Evolutionary conservation across 2,797 vertebrate genomes (phyloP), one percentile per base, ranked within the genome.

Genomic region (Pangasius larnaudii): DNA sequence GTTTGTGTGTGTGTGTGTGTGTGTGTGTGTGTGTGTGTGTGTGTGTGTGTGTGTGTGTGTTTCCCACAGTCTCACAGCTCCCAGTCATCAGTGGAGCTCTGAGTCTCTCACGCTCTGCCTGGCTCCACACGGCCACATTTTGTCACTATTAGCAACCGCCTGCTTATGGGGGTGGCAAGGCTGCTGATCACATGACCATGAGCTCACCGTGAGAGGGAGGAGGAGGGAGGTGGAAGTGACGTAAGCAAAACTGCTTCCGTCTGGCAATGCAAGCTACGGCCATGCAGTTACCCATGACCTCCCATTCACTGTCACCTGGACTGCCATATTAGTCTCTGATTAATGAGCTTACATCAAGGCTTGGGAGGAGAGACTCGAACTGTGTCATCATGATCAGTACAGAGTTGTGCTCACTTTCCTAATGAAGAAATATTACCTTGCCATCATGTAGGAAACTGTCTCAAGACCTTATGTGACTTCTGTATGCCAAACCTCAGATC

Each of bases 131-230:
- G 88, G 86, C 89, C 88, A 89, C 51, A 91, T 91, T 95, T 95
- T 94, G 94, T 96, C 94, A 94, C 94, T 93, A 95, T 95, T 95
- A 95, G 95, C 94, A 95, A 95, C 93, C n/a, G 91, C 93, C 92
- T 87, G 91, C 93, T 93, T 93, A 92, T 94, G 93, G 86, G 90
- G 87, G 78, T 84, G 89, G 91, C 90, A 81, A 87, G 90, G 91
- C 85, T 92, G 51, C 77, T 56, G 88, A 84, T 93, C 93, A 95
- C 67, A 86, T 92, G 85, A 89, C 86, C 78, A 46, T 24, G 81
- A 65, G 67, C 83, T 88, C 89, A 87, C 90, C 85, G 39, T 67
- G 33, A 72, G 84, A 53, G 67, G 85, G 80, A 53, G 42, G 77
- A 80, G 46, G n/a, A 51, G 59, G 79, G 79, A 46, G 84, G 81